Conservation (phyloP, 2,797 vertebrate species). For the Propithecus perrieri region DNA sequence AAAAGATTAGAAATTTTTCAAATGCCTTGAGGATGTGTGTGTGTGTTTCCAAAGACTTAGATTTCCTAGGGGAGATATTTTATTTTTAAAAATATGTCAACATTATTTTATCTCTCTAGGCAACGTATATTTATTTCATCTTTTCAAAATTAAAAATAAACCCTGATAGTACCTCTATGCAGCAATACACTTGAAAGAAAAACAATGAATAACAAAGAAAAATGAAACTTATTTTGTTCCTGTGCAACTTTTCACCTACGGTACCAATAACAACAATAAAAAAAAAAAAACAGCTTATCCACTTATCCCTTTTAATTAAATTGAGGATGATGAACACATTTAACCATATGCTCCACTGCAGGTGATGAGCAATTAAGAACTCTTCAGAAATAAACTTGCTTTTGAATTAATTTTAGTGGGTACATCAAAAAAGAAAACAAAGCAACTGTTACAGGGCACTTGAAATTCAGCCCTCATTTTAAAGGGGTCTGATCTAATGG, state of each 20-base stretch:
- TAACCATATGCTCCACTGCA: not conserved
- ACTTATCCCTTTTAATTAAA: not conserved
- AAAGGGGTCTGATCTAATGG: not conserved
- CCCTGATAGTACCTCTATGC: not conserved
- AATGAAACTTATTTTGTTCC: not conserved
- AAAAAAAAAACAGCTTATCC: not conserved
- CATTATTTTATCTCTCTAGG: constrained; percentile 22
- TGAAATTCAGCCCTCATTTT: not conserved
- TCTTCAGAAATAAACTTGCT: constrained; percentile 15
- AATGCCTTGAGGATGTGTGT: not conserved
- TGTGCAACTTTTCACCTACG: not conserved
- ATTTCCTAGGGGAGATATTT: not conserved
- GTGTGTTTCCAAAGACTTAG: not conserved
- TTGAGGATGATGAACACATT: not conserved
- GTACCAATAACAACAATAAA: not conserved
- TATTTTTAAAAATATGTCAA: constrained; percentile 31
- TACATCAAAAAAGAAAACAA: constrained; percentile 25
- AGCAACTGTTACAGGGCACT: not conserved
- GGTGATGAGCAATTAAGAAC: not conserved
- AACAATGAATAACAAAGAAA: not conserved
- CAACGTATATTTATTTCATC: constrained; percentile 32
- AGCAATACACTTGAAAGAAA: not conserved
- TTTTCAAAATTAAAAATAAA: constrained; percentile 60
- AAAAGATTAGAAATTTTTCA: constrained; percentile 10
- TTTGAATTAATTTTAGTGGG: not conserved